Conservation (phyloP, 1,140 invertebrate genomes). For the Druon quercuslanigerum region DNA sequence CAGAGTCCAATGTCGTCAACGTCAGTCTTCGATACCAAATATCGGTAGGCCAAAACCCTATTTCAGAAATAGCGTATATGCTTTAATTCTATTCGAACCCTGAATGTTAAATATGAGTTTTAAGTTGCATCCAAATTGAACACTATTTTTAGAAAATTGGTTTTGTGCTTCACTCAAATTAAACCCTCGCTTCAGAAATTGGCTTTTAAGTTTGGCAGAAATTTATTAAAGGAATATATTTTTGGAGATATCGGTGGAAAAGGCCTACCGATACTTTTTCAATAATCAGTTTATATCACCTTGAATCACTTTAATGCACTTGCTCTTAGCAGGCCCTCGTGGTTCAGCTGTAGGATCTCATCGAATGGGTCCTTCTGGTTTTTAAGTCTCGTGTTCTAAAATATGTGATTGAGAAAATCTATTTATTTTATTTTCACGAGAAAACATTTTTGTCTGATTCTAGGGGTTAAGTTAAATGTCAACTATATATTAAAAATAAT, state of each 20-base stretch:
- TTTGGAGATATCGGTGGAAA: constrained; percentile 33
- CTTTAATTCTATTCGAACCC: not conserved
- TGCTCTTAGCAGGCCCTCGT: constrained; percentile 58
- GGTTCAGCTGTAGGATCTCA: constrained; percentile 46
- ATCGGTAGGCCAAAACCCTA: constrained; percentile 22
- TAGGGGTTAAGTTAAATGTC: too few species aligned
- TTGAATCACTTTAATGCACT: constrained; percentile 57
- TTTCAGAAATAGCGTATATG: not conserved
- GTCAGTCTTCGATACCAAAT: constrained; percentile 11
- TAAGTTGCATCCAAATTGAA: not conserved
- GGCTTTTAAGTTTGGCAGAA: not conserved
- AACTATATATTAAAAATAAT: too few species aligned
- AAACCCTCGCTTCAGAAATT: not conserved
- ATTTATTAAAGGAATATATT: constrained; percentile 1
- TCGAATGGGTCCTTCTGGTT: constrained; percentile 54
- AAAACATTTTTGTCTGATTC: too few species aligned
- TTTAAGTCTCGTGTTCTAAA: too few species aligned
- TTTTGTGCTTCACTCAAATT: not conserved
- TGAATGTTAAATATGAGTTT: not conserved
- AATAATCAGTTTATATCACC: constrained; percentile 44
- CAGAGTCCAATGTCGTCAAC: constrained; percentile 8
- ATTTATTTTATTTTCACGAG: too few species aligned
- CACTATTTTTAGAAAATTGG: not conserved
- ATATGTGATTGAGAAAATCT: too few species aligned
- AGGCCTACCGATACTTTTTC: constrained; percentile 54